Base-by-base conservation (phyloP, 2,113 vertebrate genomes). In the Falcunculus frontatus region DNA sequence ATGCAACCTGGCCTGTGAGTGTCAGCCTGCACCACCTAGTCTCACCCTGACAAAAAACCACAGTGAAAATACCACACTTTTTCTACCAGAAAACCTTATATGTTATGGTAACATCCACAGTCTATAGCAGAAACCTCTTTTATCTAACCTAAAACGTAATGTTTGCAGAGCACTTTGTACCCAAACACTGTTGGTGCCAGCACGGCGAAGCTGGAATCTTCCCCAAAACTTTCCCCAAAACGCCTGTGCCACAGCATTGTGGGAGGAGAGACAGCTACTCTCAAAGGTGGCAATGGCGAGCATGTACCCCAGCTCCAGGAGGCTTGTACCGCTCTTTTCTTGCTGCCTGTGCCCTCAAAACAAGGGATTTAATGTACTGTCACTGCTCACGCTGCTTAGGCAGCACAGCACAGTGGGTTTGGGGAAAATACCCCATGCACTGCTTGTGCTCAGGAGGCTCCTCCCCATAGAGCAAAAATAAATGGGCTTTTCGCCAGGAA, bases 291-390 rank as follows among this genome's bases (percentile, higher is more conserved):
- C 11, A 17, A 2, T 1, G 33, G 29, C 0, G 2, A 57, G 57
- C 57, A 25, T 0, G 0, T 9, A 11, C 21, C 5, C 1, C 29
- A 44, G 37, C 32, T 25, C n/a, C 52, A 16, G 56, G 20, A 14
- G 37, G 11, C 23, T 46, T 16, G 14, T 0, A 17, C 2, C 22
- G 26, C 42, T 27, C 27, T 75, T 23, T 29, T 32, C 62, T 6
- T 26, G 52, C 69, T 65, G 30, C 41, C 19, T 7, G 57, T 0
- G 0, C 29, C 25, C 50, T 21, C 44, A 3, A 23, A 67, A 27
- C 1, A 1, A n/a, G 29, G 1, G 7, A 5, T 41, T 20, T 10
- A 0, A 5, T 0, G 7, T 9, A 16, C 22, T 26, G 5, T 4
- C 33, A 1, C 2, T 2, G 4, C 46, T 32, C 3, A 1, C 1